Evolutionary conservation across 2,888 invertebrate genomes (phyloP).

Genomic region (Stramonita haemastoma): DNA sequence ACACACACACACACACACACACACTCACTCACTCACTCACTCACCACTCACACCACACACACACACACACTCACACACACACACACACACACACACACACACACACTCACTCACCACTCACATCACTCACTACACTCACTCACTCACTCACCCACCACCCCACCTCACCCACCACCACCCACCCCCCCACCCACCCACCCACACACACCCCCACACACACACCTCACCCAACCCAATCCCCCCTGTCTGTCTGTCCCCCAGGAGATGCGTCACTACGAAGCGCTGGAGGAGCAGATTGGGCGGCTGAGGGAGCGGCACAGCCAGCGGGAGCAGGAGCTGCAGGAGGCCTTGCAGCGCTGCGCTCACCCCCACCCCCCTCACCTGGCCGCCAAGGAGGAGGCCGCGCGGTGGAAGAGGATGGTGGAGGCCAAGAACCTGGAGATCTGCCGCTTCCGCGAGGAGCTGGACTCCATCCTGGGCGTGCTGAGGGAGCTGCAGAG

Average conservation of each 20-base stretch:
- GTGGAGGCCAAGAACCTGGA: constrained; percentile 74
- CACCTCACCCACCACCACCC: too few species aligned
- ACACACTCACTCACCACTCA: too few species aligned
- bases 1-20: neutral
- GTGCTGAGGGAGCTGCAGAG: constrained; percentile 73
- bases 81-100: neutral
- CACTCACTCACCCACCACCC: too few species aligned
- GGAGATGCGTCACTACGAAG: constrained; percentile 76
- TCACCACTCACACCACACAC: too few species aligned
- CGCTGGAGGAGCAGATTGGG: constrained; percentile 71
- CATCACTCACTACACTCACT: too few species aligned
- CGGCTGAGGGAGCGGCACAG: constrained; percentile 71
- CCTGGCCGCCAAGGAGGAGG: constrained; percentile 66
- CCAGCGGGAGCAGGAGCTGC: constrained; percentile 71
- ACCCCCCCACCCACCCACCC: too few species aligned
- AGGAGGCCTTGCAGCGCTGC: constrained; percentile 68
- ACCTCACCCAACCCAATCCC: too few species aligned
- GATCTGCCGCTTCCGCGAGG: constrained; percentile 68
- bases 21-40: too few species aligned
- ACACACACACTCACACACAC: neutral
- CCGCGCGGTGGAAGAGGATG: constrained; percentile 70
- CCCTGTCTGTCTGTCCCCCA: constrained; percentile 48
- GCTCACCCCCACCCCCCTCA: constrained; percentile 62
- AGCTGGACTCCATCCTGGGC: constrained; percentile 75
- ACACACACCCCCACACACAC: too few species aligned